Percentiles rank a stretch among this genome's conserved stretches.
These are phyloP conservation scores for Emmelina monodactyla DNA, from an alignment of 2,888 invertebrate genomes.

Conservation along the genomic window DNA sequence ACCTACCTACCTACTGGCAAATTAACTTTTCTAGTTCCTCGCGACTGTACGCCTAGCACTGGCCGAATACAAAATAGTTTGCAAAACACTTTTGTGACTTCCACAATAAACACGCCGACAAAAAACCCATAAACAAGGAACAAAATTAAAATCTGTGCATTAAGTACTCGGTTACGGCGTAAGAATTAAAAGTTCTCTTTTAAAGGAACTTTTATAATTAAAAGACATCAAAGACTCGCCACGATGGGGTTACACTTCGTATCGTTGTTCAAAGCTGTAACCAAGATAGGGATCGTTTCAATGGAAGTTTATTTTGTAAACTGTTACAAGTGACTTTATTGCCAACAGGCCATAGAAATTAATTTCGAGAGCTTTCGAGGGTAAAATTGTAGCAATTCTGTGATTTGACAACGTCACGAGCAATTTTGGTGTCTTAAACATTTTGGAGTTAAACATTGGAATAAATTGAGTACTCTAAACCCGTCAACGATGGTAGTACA, in stretches of 20 bases:
- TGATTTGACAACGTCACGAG: too few species aligned
- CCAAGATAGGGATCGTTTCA: slow-evolving; percentile 53
- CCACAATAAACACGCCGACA: too few species aligned
- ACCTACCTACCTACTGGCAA: not conserved
- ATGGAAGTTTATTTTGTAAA: slow-evolving; percentile 50
- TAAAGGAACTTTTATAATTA: slow-evolving; percentile 63
- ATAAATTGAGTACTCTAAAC: too few species aligned
- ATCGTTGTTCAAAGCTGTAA: slow-evolving; percentile 59
- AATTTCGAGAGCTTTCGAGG: not conserved
- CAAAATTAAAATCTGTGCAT: too few species aligned
- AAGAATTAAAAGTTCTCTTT: slow-evolving; percentile 33
- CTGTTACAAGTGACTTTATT: slow-evolving; percentile 41
- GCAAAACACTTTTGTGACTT: too few species aligned
- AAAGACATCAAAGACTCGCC: slow-evolving; percentile 58
- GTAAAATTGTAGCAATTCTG: too few species aligned
- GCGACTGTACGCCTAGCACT: not conserved
- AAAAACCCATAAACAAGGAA: too few species aligned
- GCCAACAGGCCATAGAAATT: slow-evolving; percentile 12
- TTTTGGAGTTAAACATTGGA: too few species aligned
- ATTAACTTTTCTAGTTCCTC: not conserved
- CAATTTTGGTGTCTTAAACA: too few species aligned
- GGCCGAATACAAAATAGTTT: slow-evolving; percentile 6
- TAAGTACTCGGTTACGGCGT: too few species aligned
- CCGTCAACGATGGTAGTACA: too few species aligned
- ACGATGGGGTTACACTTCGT: slow-evolving; percentile 59